These are phyloP conservation scores for Lottia gigantea DNA, from an alignment of 2,888 invertebrate genomes.

Conservation along the genomic window DNA sequence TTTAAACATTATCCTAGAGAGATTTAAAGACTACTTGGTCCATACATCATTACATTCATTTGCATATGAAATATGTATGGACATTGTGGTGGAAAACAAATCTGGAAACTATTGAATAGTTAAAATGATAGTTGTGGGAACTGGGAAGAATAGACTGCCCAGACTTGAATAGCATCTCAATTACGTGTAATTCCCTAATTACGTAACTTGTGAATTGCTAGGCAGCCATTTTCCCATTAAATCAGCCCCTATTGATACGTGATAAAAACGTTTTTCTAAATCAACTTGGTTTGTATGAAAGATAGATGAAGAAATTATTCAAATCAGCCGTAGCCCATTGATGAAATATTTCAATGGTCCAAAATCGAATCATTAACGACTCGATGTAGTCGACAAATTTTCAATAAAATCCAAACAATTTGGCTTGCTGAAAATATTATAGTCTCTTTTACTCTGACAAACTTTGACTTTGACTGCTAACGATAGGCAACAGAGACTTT, in stretches of 20 bases:
- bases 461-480: too few relatives aligned
- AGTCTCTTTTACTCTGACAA: neutral
- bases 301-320: neutral
- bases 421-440: neutral
- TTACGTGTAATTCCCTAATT: neutral
- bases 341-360: neutral
- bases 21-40: too few relatives aligned
- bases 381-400: conserved; percentile 4
- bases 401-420: conserved; percentile 2
- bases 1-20: too few relatives aligned
- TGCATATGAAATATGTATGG: too few relatives aligned
- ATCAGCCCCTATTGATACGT: neutral
- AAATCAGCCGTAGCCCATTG: neutral
- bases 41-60: too few relatives aligned
- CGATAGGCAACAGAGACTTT: too few relatives aligned
- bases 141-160: neutral
- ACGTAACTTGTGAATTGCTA: neutral
- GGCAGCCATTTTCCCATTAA: neutral
- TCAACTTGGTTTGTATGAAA: neutral
- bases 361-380: conserved; percentile 6
- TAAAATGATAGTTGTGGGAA: neutral
- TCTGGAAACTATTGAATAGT: too few relatives aligned
- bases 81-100: too few relatives aligned
- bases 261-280: conserved; percentile 7
- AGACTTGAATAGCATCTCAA: neutral